Base-by-base conservation (phyloP, 2,888 invertebrate species). In the Micoletzkya japonica region DNA sequence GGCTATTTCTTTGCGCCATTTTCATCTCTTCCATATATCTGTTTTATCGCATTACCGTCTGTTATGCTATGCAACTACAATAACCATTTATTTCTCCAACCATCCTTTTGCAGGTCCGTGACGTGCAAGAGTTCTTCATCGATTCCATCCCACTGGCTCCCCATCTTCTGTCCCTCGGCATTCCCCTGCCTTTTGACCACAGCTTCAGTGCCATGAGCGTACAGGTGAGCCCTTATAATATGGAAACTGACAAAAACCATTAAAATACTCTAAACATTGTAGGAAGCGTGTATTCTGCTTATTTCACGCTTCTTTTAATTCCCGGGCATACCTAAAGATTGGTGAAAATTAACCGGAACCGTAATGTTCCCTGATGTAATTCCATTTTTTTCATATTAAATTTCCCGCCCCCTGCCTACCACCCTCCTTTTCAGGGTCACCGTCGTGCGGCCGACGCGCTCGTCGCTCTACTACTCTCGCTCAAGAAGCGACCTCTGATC, bases 41-140 rank as follows among this genome's bases (percentile, higher is more conserved):
- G n/a, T n/a, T n/a, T n/a, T n/a, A n/a, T n/a, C n/a, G n/a, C n/a
- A n/a, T n/a, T n/a, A n/a, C n/a, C n/a, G n/a, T n/a, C n/a, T n/a
- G n/a, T n/a, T n/a, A n/a, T n/a, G n/a, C n/a, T 54, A 17, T 56
- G 56, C 14, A 20, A 17, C 49, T n/a, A n/a, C 52, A 14, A 57
- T 57, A 57, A 17, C 14, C 14, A n/a, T 14, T 57, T 28, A 17
- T 39, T 57, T 57, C 28, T 14, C 58, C n/a, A n/a, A n/a, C 32
- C 30, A 20, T 28, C 64, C 58, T 44, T 30, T 10, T 73, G 37
- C 56, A 80, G 79, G 79, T 81, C 10, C 77, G 83, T 10, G 83
- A 83, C 56, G 76, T 83, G 37, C 92, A 95, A 86, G 98, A 99
- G 87, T 91, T 94, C 82, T 98, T 95, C 87, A 94, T 93, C 2